Conservation (phyloP, 2,888 invertebrate species). For the Bembecia ichneumoniformis region DNA sequence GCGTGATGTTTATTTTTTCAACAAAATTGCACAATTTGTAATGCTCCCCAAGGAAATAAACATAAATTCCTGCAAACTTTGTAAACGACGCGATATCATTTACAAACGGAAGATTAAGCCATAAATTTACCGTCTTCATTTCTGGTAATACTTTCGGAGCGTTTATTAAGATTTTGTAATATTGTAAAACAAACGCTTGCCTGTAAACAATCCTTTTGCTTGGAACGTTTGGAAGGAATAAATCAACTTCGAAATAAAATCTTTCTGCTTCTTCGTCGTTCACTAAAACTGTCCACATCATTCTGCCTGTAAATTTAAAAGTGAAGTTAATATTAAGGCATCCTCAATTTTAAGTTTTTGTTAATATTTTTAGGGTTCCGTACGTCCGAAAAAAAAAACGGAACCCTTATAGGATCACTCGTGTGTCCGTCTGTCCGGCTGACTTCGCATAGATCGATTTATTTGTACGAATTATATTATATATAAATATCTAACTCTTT, state of each 20-base stretch:
- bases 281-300: conserved; percentile 70
- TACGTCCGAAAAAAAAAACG: too few relatives aligned
- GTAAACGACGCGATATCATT: conserved; percentile 38
- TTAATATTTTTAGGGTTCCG: too few relatives aligned
- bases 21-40: conserved; percentile 23
- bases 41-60: conserved; percentile 24
- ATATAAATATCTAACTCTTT: too few relatives aligned
- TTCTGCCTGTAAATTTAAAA: conserved; percentile 38
- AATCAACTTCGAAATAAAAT: conserved; percentile 64
- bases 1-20: conserved; percentile 13
- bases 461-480: too few relatives aligned
- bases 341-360: too few relatives aligned
- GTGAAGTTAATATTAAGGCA: too few relatives aligned
- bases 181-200: conserved; percentile 13
- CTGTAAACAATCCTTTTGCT: conserved; percentile 66
- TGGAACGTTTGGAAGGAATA: conserved; percentile 55
- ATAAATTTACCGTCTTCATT: conserved; percentile 25
- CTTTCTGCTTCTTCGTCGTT: conserved; percentile 58
- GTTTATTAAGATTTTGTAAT: conserved; percentile 12
- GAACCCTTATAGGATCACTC: too few relatives aligned
- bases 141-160: conserved; percentile 13
- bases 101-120: conserved; percentile 23
- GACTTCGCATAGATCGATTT: too few relatives aligned
- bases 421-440: too few relatives aligned
- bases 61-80: conserved; percentile 34